Evolutionary conservation across 2,888 invertebrate genomes (phyloP).

Genomic region (Tridacna crocea): DNA sequence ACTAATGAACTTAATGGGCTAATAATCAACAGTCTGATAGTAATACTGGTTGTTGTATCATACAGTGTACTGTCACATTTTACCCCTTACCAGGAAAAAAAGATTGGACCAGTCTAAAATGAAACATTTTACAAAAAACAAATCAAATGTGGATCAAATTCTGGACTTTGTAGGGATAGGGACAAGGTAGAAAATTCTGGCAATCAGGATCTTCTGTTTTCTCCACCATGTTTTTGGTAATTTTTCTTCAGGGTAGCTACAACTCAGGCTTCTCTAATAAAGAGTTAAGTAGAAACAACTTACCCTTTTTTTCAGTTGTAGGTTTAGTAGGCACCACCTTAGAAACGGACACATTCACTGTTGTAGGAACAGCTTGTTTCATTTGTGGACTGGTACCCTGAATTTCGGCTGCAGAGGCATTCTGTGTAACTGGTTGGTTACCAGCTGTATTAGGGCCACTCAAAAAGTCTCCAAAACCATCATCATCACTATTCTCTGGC

Average conservation of each 20-base stretch:
- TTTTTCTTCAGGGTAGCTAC: no score
- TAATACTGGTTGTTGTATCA: neutral
- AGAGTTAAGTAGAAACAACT: no score
- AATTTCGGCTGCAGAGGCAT: neutral
- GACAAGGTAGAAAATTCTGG: no score
- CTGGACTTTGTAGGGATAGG: no score
- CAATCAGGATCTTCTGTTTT: no score
- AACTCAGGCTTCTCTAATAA: no score
- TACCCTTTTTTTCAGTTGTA: conserved; percentile 14
- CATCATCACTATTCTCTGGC: conserved; percentile 60
- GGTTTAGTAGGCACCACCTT: conserved; percentile 9
- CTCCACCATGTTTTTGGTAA: no score
- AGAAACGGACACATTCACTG: neutral
- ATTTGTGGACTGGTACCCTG: neutral
- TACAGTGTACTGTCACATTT: neutral
- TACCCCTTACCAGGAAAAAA: neutral
- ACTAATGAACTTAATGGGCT: no score
- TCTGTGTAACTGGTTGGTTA: neutral
- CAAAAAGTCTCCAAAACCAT: conserved; percentile 80
- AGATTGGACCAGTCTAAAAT: neutral
- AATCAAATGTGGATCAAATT: no score
- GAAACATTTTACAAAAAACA: neutral
- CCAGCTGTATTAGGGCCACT: conserved; percentile 62
- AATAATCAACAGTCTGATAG: no score
- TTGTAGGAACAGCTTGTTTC: neutral